Evolutionary conservation across 2,113 vertebrate species (phyloP), one percentile per base, ranked within the genome.

Genomic region (Melanerpes aurifrons): DNA sequence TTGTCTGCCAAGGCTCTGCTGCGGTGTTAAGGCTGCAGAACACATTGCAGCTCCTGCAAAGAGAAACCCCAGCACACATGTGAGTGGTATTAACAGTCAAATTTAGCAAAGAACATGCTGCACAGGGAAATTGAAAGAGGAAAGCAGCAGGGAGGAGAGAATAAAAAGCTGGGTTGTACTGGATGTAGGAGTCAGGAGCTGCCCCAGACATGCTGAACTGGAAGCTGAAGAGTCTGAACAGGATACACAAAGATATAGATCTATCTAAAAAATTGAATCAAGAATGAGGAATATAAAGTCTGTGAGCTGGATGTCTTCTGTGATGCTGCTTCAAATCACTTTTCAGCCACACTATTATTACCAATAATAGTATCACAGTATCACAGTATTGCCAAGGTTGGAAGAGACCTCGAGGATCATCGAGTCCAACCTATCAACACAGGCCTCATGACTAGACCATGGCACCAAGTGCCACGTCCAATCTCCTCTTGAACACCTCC

Each of bases 51-150:
- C 54, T 72, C n/a, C 73, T 62, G 21, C 59, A 58, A 12, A 31
- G 29, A 54, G 12, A 29, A 53, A 15, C 19, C 62, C 12, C 3
- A 3, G 7, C 1, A 2, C 1, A 0, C 4, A 1, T 19, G 66
- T 20, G 47, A 18, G 7, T 67, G 45, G 58, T 66, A 28, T 72
- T 3, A 95, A 35, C 1, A 58, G 14, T 17, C 32, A 72, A 82
- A 90, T 75, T 54, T 54, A 48, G 32, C 3, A 3, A 16, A 59
- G 32, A 72, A 22, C 18, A 20, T 0, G 3, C 35, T 10, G 19
- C 20, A 18, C 64, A 63, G 15, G 54, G 40, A 84, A 57, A 57
- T 69, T 25, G 3, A 56, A 74, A 58, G 20, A 71, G 35, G n/a
- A 64, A 90, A 84, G 50, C 29, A 59, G 8, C 1, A 1, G 10